Percentiles rank a stretch among this genome's conserved stretches.
phyloP scores from a whole-genome alignment of 2,113 vertebrate species.

The Malurus elegans region DNA sequence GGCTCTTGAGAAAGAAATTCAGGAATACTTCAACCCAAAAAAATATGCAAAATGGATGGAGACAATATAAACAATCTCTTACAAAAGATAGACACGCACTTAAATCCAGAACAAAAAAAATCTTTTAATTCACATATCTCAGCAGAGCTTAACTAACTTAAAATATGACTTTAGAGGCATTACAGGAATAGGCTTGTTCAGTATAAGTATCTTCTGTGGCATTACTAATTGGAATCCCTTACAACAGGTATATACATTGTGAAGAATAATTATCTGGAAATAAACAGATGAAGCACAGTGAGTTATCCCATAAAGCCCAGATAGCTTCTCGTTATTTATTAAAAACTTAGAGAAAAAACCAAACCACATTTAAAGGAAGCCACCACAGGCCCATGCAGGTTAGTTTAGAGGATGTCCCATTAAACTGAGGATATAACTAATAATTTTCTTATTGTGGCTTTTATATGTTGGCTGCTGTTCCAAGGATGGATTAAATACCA shows the following conservation, averaged over 20 bases:
- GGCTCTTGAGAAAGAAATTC: neutral
- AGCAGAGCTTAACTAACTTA: neutral
- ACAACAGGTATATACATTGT: neutral
- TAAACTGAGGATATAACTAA: neutral
- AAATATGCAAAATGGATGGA: neutral
- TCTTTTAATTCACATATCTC: neutral
- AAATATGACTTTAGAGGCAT: neutral
- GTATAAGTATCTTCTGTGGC: neutral
- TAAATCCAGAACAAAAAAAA: neutral
- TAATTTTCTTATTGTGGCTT: neutral
- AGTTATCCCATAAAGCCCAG: neutral
- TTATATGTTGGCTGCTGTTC: constrained; percentile 2
- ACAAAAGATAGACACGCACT: neutral
- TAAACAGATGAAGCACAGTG: neutral
- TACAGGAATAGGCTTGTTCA: neutral
- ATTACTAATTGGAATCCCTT: neutral
- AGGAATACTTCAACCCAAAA: neutral
- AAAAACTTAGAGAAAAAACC: neutral
- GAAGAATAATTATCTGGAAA: neutral
- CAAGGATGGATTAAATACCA: constrained; percentile 19
- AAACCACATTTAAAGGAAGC: neutral
- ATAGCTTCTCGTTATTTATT: neutral
- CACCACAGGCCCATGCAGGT: rapidly evolving
- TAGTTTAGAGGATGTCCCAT: neutral
- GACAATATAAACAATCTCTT: neutral